Base-by-base conservation (phyloP, 2,888 invertebrate genomes). In the Itoplectis maculator region DNA sequence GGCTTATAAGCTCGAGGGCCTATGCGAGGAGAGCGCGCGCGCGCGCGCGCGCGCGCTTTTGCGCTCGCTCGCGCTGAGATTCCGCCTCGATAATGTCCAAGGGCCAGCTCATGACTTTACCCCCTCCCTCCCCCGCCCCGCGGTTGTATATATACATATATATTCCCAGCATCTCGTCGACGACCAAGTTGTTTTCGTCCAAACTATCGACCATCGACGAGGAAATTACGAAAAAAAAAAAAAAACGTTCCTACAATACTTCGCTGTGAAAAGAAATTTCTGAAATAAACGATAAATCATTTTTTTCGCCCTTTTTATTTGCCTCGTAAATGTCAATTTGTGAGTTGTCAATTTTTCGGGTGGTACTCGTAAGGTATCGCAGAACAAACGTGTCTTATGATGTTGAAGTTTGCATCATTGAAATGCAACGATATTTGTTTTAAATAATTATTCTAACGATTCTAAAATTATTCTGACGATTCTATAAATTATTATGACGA, bases 11-110 rank as follows among this genome's bases (percentile, higher is more conserved):
- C 82, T 82, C 72, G 82, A 76, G 79, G 82, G 74, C 51, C 65
- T 59, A 65, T 42, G 49, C 29, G 29, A 2, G 29, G 29, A 29
- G 29, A 2, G 29, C 54, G 68, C 59, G 37, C 74, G 54, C 29
- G 29, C 29, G 29, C 29, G 29, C 2, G 29, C 29, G 29, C 54
- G 68, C 59, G 37, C 74, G 54, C 47, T 78, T 81, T 84, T 81
- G 85, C 86, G 74, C 79, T 47, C 42, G 49, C 65, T 15, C 40
- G 37, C 9, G 42, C 84, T 77, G 86, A 89, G 89, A 90, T 90
- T 86, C 87, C 78, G 82, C 82, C 84, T 84, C 86, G 90, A 90
- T 90, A 89, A 87, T 83, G 88, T 88, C 87, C 83, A 85, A 87
- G 81, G 84, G 79, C 68, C 73, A 23, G 80, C 78, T 84, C 85